phyloP scores from a whole-genome alignment of 2,888 invertebrate genomes.

The Melinopterus prodromus region DNA sequence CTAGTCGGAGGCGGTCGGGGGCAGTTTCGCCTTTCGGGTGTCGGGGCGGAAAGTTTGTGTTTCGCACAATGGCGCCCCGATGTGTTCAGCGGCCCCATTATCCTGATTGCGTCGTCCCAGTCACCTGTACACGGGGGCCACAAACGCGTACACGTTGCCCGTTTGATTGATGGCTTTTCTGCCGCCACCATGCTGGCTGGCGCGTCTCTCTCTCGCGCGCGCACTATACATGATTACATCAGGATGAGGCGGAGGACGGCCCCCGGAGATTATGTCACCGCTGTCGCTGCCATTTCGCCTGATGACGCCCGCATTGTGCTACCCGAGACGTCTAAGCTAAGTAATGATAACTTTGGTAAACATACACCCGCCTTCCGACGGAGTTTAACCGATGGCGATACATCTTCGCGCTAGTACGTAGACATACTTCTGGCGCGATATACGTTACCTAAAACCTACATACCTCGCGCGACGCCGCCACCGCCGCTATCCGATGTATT shows the following conservation, averaged over 20 bases:
- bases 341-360: slow-evolving; percentile 20
- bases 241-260: slow-evolving; percentile 7
- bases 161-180: slow-evolving; percentile 9
- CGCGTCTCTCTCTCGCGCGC: slow-evolving; percentile 11
- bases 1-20: slow-evolving; percentile 9
- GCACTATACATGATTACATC: slow-evolving; percentile 23
- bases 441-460: neutral
- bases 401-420: neutral
- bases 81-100: neutral
- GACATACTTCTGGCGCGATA: neutral
- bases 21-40: neutral
- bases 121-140: neutral
- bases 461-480: too few species aligned
- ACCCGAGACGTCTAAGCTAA: slow-evolving; percentile 18
- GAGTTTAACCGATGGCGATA: neutral
- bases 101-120: slow-evolving; percentile 4
- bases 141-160: slow-evolving; percentile 11
- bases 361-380: neutral
- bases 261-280: slow-evolving; percentile 13
- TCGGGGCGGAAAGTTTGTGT: neutral
- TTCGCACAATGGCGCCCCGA: neutral
- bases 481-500: too few species aligned
- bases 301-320: slow-evolving; percentile 23
- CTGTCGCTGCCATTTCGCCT: slow-evolving; percentile 21
- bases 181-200: slow-evolving; percentile 10